Base-by-base conservation (phyloP, 1,140 invertebrate genomes). In the Drosophila busckii region DNA sequence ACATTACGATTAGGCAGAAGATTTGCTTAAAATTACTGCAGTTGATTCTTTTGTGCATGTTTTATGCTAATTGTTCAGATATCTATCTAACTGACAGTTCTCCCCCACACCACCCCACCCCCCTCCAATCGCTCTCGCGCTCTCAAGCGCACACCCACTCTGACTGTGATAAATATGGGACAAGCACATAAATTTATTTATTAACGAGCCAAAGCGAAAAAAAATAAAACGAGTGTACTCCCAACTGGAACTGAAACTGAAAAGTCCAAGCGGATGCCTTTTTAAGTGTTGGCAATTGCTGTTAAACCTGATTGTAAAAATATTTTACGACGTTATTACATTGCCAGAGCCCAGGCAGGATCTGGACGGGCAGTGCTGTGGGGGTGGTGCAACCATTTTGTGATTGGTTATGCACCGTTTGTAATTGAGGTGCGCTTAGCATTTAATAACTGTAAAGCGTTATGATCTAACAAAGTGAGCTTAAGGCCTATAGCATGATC, bases 101-200 rank as follows among this genome's bases (percentile, higher is more conserved):
- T 22, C 25, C 29, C 42, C n/a, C 13, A 34, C 4, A n/a, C 20
- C 15, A 22, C 56, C 62, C 42, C 52, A 16, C 26, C 8, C 20
- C 15, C 17, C 56, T 61, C 42, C 52, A 16, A 20, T 32, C 26
- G 4, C 17, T 12, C 12, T 12, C 29, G 8, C 13, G 4, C 7
- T 2, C 16, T 2, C 3, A 4, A 2, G 22, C 17, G 19, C 7
- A 41, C 38, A 19, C 40, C 16, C 35, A 48, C 42, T 26, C 10
- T 31, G 19, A 20, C 8, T 45, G 53, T 56, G 67, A 70, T 70
- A 70, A 70, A 70, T 70, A 73, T 73, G 70, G 63, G 54, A 67
- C 56, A 63, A 49, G 46, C 58, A 52, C 63, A 68, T 68, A 73
- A 75, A 69, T 75, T 75, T 69, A 40, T 64, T 75, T 73, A 73